Conservation (phyloP, 2,113 vertebrate species). For the Anolis sagrei region DNA sequence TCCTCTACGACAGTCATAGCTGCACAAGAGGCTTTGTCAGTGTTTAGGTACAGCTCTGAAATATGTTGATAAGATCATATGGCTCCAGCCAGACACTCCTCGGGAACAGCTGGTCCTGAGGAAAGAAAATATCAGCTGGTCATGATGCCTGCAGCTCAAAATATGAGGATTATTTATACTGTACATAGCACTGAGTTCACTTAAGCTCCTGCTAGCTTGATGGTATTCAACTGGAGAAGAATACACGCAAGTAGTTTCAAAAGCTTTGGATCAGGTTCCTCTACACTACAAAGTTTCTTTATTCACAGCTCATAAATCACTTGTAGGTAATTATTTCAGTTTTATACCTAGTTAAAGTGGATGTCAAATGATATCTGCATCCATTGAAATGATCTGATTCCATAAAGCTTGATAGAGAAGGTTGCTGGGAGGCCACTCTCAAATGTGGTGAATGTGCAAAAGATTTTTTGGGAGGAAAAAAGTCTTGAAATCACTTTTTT, state of each 20-base stretch:
- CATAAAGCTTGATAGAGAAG: not conserved
- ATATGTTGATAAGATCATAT: constrained; percentile 80
- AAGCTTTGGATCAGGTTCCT: constrained; percentile 55
- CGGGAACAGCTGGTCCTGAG: constrained; percentile 82
- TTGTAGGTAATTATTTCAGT: constrained; percentile 20
- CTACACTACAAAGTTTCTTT: constrained; percentile 55
- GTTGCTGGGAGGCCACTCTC: no score
- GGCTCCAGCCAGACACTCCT: constrained; percentile 75
- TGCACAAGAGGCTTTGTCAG: constrained; percentile 67
- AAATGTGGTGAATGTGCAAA: not conserved
- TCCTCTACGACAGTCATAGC: constrained; percentile 87
- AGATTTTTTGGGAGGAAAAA: not conserved
- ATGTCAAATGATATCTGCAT: not conserved
- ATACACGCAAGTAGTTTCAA: constrained; percentile 44
- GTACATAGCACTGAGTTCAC: constrained; percentile 73
- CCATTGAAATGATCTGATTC: not conserved
- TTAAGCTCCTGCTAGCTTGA: constrained; percentile 55
- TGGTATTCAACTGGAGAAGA: constrained; percentile 55
- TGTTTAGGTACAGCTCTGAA: constrained; percentile 76
- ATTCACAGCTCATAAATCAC: constrained; percentile 43
- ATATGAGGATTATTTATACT: constrained; percentile 83
- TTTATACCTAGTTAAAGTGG: constrained; percentile 26
- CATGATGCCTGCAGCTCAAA: constrained; percentile 78
- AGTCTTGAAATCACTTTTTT: not conserved
- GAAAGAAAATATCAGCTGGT: constrained; percentile 81